A percentile compares a stretch with the other conserved stretches of the same genome.
Evolutionary conservation across 2,113 vertebrate genomes (phyloP).

Genomic region (Odocoileus virginianus): DNA sequence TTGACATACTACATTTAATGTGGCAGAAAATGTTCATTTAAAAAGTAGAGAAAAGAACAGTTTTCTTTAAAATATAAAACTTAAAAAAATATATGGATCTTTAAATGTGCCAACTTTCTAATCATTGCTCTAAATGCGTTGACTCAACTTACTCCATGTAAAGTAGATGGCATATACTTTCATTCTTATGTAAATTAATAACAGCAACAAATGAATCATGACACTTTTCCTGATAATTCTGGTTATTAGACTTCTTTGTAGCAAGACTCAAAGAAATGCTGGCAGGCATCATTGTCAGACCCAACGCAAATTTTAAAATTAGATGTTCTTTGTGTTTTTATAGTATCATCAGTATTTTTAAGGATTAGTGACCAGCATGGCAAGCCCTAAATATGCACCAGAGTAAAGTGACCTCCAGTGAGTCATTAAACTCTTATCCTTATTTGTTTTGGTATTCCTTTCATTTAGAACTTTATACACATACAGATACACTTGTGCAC

Average conservation of each 20-base stretch:
- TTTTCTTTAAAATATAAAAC: neutral
- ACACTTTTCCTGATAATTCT: neutral
- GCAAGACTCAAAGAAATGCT: neutral
- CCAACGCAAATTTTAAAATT: neutral
- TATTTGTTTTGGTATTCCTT: neutral
- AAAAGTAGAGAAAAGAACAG: neutral
- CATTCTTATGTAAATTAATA: neutral
- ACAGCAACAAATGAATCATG: neutral
- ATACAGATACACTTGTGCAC: neutral
- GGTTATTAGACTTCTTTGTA: neutral
- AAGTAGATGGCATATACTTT: neutral
- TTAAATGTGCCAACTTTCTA: neutral
- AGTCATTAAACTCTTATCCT: neutral
- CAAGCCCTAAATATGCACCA: neutral
- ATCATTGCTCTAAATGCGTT: neutral
- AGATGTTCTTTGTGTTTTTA: neutral
- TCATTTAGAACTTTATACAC: neutral
- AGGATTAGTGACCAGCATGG: neutral
- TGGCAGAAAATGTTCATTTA: neutral
- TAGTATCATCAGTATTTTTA: neutral
- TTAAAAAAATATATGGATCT: neutral
- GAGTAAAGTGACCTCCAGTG: neutral
- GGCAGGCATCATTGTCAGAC: neutral
- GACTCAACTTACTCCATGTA: neutral
- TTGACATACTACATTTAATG: neutral